phyloP scores from a whole-genome alignment of 2,888 invertebrate species.

The Sinelater perroti region DNA sequence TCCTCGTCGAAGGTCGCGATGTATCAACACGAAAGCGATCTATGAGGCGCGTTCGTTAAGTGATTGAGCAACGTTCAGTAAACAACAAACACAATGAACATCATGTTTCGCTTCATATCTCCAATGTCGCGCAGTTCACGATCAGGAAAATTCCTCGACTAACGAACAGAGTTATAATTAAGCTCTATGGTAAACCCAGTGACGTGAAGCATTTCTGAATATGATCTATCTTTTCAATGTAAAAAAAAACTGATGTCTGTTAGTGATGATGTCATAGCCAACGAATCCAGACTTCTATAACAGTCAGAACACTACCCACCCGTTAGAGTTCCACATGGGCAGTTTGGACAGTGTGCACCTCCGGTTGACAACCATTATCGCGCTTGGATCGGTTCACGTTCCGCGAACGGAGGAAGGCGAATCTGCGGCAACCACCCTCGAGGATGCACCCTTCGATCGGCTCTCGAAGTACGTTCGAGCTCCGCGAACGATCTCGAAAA shows the following conservation, averaged over 20 bases:
- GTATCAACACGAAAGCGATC: slow-evolving; percentile 2
- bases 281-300: too few species aligned
- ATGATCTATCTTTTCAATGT: too few species aligned
- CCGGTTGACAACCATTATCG: slow-evolving; percentile 59
- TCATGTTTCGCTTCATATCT: slow-evolving; percentile 4
- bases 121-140: slow-evolving; percentile 9
- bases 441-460: slow-evolving; percentile 2
- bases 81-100: slow-evolving; percentile 11
- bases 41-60: slow-evolving; percentile 10
- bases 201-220: too few species aligned
- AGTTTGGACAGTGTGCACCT: slow-evolving; percentile 51
- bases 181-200: too few species aligned
- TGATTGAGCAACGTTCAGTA: slow-evolving; percentile 22
- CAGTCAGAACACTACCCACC: slow-evolving; percentile 46
- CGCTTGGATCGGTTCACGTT: slow-evolving; percentile 50
- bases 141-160: background rate
- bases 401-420: slow-evolving; percentile 16
- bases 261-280: too few species aligned
- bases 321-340: slow-evolving; percentile 55
- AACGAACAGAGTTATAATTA: too few species aligned
- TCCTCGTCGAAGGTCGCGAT: slow-evolving; percentile 15
- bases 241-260: too few species aligned
- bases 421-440: background rate
- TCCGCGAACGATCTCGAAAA: slow-evolving; percentile 23
- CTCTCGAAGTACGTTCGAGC: slow-evolving; percentile 9